A percentile compares a stretch with the other conserved stretches of the same genome.
These are phyloP conservation scores for Caenorhabditis remanei DNA, from an alignment of 1,140 invertebrate species.

Conservation along the genomic window DNA sequence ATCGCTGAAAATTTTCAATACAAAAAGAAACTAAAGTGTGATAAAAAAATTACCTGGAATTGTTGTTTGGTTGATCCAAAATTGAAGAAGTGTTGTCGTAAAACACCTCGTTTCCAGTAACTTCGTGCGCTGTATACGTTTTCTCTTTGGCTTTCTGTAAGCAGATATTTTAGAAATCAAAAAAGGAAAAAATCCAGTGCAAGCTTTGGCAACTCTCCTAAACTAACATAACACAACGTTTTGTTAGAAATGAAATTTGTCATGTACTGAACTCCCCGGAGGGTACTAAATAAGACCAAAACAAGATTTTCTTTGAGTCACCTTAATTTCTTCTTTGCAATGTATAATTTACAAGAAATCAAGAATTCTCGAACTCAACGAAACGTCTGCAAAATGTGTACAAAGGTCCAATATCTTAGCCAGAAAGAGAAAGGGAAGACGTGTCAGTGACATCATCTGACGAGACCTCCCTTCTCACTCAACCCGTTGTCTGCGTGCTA, in stretches of 20 bases:
- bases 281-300: neutral
- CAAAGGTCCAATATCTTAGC: neutral
- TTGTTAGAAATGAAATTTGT: neutral
- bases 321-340: no score
- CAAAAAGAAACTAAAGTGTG: neutral
- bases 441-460: constrained; percentile 48
- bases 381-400: neutral
- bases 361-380: neutral
- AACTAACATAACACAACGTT: neutral
- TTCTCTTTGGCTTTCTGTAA: constrained; percentile 58
- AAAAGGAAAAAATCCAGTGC: neutral
- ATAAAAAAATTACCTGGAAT: constrained; percentile 10
- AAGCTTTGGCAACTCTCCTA: neutral
- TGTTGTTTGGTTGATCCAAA: constrained; percentile 28
- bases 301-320: neutral
- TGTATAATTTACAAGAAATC: neutral
- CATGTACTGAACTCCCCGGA: neutral
- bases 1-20: constrained; percentile 14
- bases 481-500: neutral
- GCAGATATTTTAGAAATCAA: neutral
- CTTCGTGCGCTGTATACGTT: constrained; percentile 16
- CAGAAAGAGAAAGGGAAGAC: constrained; percentile 5
- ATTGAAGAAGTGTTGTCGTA: constrained; percentile 27
- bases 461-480: neutral
- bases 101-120: constrained; percentile 35